Conservation (phyloP, 1,140 invertebrate genomes). For the Cydia strobilella region DNA sequence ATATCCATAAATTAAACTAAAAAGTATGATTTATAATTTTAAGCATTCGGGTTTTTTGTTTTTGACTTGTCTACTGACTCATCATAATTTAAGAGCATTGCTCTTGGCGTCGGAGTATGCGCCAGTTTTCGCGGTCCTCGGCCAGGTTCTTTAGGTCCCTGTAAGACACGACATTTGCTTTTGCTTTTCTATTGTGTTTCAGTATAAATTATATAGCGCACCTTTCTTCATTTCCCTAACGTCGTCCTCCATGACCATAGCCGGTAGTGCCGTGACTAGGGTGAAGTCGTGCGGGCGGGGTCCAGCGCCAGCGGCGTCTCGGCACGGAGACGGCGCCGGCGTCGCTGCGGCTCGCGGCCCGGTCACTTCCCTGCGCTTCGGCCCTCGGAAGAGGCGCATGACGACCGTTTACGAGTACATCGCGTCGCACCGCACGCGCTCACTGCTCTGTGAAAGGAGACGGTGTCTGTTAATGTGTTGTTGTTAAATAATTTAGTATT, state of each 20-base stretch:
- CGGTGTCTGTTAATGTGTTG: constrained; percentile 24
- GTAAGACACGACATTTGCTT: no score
- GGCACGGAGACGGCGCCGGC: constrained; percentile 65
- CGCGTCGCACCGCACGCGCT: constrained; percentile 61
- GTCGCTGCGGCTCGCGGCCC: constrained; percentile 65
- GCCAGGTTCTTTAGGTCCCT: no score
- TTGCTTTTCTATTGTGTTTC: no score
- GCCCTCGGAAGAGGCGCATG: constrained; percentile 78
- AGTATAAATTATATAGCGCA: constrained; percentile 37
- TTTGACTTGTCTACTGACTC: no score
- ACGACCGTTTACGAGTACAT: constrained; percentile 75
- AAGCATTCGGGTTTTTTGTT: no score
- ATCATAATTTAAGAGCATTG: no score
- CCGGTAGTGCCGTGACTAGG: constrained; percentile 81
- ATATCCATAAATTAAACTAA: no score
- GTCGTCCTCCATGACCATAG: constrained; percentile 82
- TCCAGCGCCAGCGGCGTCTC: constrained; percentile 62
- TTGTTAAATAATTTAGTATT: no score
- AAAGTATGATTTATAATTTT: no score
- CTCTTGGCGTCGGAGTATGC: no score
- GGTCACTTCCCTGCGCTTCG: constrained; percentile 77
- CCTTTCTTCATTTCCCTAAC: constrained; percentile 79
- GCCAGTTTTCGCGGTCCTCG: no score
- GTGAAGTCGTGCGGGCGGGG: constrained; percentile 76
- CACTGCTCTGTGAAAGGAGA: constrained; percentile 46